phyloP scores from a whole-genome alignment of 2,797 vertebrate species.

The Gymnoscopelus braueri region DNA sequence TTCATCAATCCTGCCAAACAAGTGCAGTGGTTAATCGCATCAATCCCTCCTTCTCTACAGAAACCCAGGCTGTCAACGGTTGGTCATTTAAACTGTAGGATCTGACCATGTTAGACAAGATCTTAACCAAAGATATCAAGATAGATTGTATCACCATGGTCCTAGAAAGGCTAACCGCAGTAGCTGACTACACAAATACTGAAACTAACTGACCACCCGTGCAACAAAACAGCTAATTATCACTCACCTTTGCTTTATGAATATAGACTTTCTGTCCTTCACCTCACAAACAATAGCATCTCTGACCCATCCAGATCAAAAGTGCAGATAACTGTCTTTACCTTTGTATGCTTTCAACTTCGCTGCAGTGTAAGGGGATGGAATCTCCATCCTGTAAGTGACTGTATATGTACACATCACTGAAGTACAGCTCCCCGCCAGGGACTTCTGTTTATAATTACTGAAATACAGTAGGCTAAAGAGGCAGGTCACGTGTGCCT shows the following conservation, averaged over 20 bases:
- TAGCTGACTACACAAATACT: not conserved
- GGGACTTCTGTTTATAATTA: not conserved
- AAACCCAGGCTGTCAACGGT: slow-evolving; percentile 13
- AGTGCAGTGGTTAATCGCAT: slow-evolving; percentile 8
- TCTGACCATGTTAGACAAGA: not conserved
- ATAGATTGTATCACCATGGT: not conserved
- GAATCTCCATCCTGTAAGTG: not conserved
- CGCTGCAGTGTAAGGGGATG: not conserved
- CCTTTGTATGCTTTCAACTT: not conserved
- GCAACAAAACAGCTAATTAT: not conserved
- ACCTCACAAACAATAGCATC: slow-evolving; percentile 1
- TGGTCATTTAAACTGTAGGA: slow-evolving; percentile 17
- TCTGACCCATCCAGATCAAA: slow-evolving; percentile 6
- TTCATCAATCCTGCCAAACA: not conserved
- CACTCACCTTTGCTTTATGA: slow-evolving; percentile 2
- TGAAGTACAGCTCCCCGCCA: not conserved
- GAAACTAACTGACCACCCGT: not conserved
- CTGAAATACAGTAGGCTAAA: not conserved
- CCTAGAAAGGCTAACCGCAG: not conserved
- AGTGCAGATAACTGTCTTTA: slow-evolving; percentile 21
- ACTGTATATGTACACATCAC: slow-evolving; percentile 2
- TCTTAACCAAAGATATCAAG: not conserved
- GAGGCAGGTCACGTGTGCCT: not conserved
- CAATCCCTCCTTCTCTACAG: slow-evolving; percentile 9
- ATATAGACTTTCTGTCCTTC: not conserved